Evolutionary conservation across 2,113 vertebrate species (phyloP).

Genomic region (Galbula dea): DNA sequence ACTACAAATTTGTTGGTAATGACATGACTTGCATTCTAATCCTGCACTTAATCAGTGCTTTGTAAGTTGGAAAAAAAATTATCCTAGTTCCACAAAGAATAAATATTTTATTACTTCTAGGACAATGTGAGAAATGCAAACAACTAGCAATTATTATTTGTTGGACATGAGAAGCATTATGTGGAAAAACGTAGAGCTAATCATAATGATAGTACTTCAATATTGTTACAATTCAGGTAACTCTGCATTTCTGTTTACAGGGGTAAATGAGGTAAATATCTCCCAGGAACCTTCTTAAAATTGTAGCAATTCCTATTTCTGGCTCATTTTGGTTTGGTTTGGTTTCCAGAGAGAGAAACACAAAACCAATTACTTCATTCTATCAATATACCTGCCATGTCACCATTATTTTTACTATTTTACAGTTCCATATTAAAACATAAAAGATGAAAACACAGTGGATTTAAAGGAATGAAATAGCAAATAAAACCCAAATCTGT

Average conservation of each 20-base stretch:
- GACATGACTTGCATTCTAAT: constrained; percentile 46
- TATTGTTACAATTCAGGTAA: constrained; percentile 9
- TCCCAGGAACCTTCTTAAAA: constrained; percentile 36
- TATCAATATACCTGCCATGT: not conserved
- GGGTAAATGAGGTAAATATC: constrained; percentile 14
- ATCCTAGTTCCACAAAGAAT: constrained; percentile 40
- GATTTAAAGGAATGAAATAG: constrained; percentile 23
- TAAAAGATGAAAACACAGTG: constrained; percentile 10
- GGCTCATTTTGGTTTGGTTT: not conserved
- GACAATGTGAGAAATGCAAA: constrained; percentile 51
- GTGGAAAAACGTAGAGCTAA: constrained; percentile 50
- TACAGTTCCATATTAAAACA: not conserved
- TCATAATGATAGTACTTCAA: constrained; percentile 33
- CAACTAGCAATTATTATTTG: constrained; percentile 50
- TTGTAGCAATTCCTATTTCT: not conserved
- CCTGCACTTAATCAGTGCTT: constrained; percentile 50
- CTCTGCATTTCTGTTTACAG: not conserved
- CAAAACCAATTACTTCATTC: not conserved
- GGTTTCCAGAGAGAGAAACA: not conserved
- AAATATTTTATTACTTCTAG: constrained; percentile 67
- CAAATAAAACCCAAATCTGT: constrained; percentile 10
- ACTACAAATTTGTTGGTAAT: constrained; percentile 55
- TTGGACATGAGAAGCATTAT: constrained; percentile 23
- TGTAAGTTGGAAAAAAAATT: constrained; percentile 22
- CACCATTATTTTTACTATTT: constrained; percentile 25